These are phyloP conservation scores for Babylonia areolata DNA, from an alignment of 1,140 invertebrate genomes.

Conservation along the genomic window DNA sequence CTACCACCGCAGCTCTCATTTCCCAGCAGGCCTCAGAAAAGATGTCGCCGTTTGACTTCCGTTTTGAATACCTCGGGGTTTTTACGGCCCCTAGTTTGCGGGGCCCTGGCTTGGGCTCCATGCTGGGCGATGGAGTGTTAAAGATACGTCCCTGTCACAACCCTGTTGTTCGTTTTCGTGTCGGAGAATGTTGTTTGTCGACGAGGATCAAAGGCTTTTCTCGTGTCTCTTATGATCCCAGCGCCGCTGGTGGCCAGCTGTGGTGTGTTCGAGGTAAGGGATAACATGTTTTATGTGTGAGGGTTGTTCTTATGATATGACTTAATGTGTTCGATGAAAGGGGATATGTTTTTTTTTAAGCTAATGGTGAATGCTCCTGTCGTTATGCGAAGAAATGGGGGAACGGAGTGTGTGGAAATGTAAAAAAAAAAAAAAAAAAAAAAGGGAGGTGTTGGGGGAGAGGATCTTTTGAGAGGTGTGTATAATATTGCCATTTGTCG, in stretches of 20 bases:
- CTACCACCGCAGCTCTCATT: not conserved
- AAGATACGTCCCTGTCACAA: not conserved
- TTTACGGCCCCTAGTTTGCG: constrained; percentile 28
- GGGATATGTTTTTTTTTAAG: no score
- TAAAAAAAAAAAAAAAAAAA: no score
- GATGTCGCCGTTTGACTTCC: constrained; percentile 1
- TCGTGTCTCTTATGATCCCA: not conserved
- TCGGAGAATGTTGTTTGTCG: not conserved
- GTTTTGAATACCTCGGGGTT: not conserved
- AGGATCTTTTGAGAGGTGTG: no score
- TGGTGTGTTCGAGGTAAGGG: not conserved
- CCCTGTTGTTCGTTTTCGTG: not conserved
- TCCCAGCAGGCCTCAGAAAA: constrained; percentile 25
- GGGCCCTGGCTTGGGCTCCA: not conserved
- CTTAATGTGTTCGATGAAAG: no score
- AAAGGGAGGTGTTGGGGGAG: no score
- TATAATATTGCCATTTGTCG: no score
- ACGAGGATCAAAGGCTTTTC: not conserved
- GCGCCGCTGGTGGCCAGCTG: no score
- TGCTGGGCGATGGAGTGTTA: not conserved
- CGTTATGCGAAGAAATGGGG: no score
- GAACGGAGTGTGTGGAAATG: no score
- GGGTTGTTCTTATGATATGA: no score
- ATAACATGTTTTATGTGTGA: not conserved
- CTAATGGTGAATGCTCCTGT: no score